phyloP scores from a whole-genome alignment of 2,797 vertebrate species.

The Aphelocoma californica region DNA sequence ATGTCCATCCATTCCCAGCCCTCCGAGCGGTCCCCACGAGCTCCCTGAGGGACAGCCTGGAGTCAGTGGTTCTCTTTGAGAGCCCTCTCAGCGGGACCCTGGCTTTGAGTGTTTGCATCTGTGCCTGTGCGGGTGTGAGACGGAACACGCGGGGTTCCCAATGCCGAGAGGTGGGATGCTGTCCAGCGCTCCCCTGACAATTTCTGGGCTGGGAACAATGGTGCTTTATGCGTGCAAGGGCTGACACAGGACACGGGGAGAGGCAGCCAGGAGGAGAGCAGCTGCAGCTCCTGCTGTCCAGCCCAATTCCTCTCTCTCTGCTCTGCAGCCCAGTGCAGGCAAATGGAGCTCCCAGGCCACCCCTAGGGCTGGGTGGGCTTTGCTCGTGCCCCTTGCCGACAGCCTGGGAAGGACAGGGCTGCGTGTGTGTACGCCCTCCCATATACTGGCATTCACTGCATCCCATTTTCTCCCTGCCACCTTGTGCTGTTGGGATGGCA shows the following conservation, averaged over 20 bases:
- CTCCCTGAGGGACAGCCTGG: neutral
- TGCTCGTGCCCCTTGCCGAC: rapidly evolving
- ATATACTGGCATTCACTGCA: rapidly evolving
- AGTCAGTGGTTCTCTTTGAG: rapidly evolving
- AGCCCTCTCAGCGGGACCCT: rapidly evolving
- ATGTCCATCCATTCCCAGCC: rapidly evolving
- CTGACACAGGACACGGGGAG: neutral
- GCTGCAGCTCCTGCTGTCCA: neutral
- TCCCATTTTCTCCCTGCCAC: neutral
- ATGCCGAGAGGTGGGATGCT: neutral
- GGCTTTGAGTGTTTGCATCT: rapidly evolving
- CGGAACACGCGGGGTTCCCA: rapidly evolving
- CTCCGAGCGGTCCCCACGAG: rapidly evolving
- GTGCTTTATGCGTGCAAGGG: neutral
- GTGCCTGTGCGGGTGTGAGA: neutral
- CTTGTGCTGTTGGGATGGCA: neutral
- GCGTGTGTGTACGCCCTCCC: neutral
- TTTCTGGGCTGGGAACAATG: neutral
- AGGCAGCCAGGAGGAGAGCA: slow-evolving; percentile 17
- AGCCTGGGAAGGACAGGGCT: rapidly evolving
- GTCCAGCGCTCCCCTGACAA: neutral
- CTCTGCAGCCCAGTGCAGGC: neutral
- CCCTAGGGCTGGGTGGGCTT: neutral
- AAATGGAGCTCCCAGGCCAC: neutral
- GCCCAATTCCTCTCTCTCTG: neutral